A percentile compares a stretch with the other conserved stretches of the same genome.
These are phyloP conservation scores for Nesogale talazaci DNA, from an alignment of 2,113 vertebrate genomes.

Conservation along the genomic window DNA sequence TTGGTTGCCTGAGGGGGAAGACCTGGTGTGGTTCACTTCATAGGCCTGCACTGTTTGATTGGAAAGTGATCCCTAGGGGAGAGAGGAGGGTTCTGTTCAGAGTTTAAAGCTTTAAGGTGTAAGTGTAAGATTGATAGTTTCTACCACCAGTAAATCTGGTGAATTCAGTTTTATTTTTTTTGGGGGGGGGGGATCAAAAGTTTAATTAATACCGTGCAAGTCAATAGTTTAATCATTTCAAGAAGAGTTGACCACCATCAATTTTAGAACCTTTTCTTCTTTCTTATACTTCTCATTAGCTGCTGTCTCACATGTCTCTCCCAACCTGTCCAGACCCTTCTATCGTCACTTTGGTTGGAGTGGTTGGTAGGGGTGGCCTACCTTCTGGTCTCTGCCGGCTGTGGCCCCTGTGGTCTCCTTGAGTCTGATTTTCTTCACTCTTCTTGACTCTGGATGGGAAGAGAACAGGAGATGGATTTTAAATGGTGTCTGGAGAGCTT, in stretches of 20 bases:
- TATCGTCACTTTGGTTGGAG: neutral
- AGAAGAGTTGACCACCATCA: too few relatives aligned
- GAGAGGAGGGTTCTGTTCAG: neutral
- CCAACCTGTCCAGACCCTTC: neutral
- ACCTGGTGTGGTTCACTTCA: neutral
- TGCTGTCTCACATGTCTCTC: neutral
- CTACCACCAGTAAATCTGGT: neutral
- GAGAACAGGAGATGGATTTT: too few relatives aligned
- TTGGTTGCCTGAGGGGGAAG: neutral
- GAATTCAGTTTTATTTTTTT: too few relatives aligned
- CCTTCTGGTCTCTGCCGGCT: neutral
- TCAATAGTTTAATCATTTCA: too few relatives aligned
- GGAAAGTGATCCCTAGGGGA: neutral
- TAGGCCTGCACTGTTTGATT: neutral
- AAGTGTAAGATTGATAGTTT: neutral
- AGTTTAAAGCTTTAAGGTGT: neutral
- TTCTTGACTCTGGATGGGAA: too few relatives aligned
- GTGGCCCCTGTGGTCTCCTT: neutral
- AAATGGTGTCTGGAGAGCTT: too few relatives aligned
- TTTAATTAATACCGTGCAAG: too few relatives aligned
- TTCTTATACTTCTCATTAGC: neutral
- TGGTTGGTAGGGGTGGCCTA: neutral
- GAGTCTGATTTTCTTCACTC: neutral
- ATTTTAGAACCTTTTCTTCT: neutral
- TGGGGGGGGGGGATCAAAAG: too few relatives aligned